Percentiles rank a stretch among this genome's conserved stretches.
These are phyloP conservation scores for Heterotilapia buettikoferi DNA, from an alignment of 2,113 vertebrate genomes.

Conservation along the genomic window DNA sequence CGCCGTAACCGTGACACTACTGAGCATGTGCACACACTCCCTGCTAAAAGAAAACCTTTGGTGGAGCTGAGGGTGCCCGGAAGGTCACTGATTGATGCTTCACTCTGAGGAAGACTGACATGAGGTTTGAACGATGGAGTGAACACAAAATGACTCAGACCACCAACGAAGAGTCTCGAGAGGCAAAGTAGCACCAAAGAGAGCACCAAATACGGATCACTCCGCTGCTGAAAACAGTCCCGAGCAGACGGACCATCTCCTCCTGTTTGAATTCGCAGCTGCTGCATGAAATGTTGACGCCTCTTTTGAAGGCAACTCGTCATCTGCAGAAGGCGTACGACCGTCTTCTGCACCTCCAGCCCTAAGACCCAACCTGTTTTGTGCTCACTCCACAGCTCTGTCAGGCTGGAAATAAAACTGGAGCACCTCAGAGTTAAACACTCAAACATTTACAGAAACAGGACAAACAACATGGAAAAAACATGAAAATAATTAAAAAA, in stretches of 20 bases:
- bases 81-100: not conserved
- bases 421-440: not conserved
- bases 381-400: not conserved
- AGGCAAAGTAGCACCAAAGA: not conserved
- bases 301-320: not conserved
- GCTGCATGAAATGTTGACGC: not conserved
- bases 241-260: not conserved
- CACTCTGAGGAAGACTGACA: not conserved
- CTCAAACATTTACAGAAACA: not conserved
- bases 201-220: not conserved
- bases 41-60: not conserved
- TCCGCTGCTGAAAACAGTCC: not conserved
- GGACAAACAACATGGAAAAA: not conserved
- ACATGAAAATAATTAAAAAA: not conserved
- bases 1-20: not conserved
- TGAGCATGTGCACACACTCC: not conserved
- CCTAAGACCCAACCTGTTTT: not conserved
- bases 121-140: not conserved
- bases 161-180: not conserved
- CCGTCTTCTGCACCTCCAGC: not conserved
- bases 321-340: not conserved
- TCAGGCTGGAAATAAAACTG: not conserved
- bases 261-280: rapidly evolving
- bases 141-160: not conserved
- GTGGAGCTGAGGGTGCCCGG: not conserved